Evolutionary conservation across 2,888 invertebrate genomes (phyloP).

Genomic region (Drosophila pullipes): DNA sequence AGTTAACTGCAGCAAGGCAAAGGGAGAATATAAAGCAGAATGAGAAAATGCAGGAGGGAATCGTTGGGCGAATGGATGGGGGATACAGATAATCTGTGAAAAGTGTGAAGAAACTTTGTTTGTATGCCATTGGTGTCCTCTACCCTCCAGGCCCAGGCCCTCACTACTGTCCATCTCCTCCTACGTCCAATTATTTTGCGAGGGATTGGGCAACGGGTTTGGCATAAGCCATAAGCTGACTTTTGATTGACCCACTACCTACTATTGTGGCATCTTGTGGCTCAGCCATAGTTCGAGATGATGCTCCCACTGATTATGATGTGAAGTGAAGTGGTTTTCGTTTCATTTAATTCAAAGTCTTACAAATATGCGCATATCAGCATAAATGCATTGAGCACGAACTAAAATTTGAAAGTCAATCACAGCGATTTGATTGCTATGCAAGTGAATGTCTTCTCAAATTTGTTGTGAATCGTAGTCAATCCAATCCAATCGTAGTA

Average conservation of each 20-base stretch:
- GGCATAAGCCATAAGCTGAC: conserved; percentile 47
- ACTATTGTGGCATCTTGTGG: conserved; percentile 17
- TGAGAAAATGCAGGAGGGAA: conserved; percentile 3
- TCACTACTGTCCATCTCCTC: not conserved
- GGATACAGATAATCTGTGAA: conserved; percentile 50
- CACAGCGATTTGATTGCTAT: not conserved
- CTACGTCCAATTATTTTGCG: not conserved
- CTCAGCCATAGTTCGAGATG: not conserved
- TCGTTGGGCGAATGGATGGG: not conserved
- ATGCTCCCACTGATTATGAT: conserved; percentile 21
- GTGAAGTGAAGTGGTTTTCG: conserved; percentile 14
- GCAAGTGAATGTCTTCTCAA: not conserved
- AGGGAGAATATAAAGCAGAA: conserved; percentile 2
- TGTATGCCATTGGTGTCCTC: not conserved
- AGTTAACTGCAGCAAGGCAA: conserved; percentile 6
- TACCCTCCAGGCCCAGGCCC: not conserved
- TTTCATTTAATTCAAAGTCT: conserved; percentile 39
- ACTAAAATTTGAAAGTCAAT: not conserved
- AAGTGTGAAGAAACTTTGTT: conserved; percentile 47
- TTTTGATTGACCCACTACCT: conserved; percentile 51
- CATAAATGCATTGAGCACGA: not conserved
- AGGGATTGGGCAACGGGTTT: conserved; percentile 17
- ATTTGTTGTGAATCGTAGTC: not conserved
- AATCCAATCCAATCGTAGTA: conserved; percentile 1
- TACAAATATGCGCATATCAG: not conserved